Percentiles rank a stretch among this genome's conserved stretches.
phyloP scores from a whole-genome alignment of 92 coral and sea anemone genomes.

The Meandrina meandrites region DNA sequence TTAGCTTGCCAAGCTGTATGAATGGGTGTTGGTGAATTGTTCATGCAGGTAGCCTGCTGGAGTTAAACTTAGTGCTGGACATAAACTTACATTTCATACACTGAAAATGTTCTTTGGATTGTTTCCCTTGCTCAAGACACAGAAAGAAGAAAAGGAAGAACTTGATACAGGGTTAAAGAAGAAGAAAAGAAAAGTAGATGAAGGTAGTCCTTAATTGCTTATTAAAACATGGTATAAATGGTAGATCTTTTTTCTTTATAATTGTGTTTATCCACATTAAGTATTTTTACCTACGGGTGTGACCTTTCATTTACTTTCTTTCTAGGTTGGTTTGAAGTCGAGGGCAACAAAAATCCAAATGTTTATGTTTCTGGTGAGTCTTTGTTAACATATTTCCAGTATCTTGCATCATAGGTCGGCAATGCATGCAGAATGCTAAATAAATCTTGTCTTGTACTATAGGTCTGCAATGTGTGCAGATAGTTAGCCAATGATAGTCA shows the following conservation, averaged over 20 bases:
- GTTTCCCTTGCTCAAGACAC: slow-evolving; percentile 2
- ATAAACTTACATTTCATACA: background rate
- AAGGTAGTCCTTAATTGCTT: background rate
- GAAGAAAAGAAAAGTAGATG: slow-evolving; percentile 44
- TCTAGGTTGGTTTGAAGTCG: slow-evolving; percentile 93
- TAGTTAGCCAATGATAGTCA: background rate
- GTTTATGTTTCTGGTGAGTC: slow-evolving; percentile 89
- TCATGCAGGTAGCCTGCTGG: too few species aligned
- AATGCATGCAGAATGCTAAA: too few species aligned
- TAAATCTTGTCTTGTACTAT: too few species aligned
- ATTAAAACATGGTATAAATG: background rate
- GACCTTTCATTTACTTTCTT: background rate
- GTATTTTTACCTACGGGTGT: too few species aligned
- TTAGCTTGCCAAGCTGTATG: too few species aligned
- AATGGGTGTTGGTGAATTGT: too few species aligned
- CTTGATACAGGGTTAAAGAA: slow-evolving; percentile 17
- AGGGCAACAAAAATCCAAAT: slow-evolving; percentile 84
- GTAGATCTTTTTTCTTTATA: too few species aligned
- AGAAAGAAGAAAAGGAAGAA: slow-evolving; percentile 11
- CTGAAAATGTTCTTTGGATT: background rate
- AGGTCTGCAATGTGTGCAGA: background rate
- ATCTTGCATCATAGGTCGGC: too few species aligned
- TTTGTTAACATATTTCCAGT: background rate
- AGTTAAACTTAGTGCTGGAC: too few species aligned
- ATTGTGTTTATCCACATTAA: too few species aligned